Evolutionary conservation across 1,140 invertebrate species (phyloP).

Genomic region (Vanessa tameamea): DNA sequence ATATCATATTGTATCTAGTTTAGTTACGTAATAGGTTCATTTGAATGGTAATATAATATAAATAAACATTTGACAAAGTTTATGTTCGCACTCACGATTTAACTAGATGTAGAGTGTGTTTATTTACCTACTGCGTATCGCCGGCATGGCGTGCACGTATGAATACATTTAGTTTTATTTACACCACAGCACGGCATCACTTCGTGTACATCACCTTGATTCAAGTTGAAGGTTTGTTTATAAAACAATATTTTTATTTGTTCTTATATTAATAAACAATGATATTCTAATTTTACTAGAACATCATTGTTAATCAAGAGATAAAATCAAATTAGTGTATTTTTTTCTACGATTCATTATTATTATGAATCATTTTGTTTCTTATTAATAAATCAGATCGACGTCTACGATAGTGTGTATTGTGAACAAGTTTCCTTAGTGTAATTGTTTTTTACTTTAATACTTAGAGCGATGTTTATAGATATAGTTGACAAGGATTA

Average conservation of each 20-base stretch:
- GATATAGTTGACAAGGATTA: no score
- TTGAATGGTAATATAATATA: no score
- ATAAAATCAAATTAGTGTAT: conserved; percentile 2
- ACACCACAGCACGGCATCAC: not conserved
- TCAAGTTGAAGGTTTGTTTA: conserved; percentile 32
- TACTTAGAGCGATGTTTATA: no score
- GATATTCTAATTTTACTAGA: no score
- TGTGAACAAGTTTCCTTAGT: no score
- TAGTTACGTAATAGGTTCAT: no score
- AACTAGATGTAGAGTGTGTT: not conserved
- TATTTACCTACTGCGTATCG: not conserved
- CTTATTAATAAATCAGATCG: not conserved
- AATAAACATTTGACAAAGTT: not conserved
- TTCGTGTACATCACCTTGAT: conserved; percentile 1
- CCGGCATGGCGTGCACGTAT: not conserved
- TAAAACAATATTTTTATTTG: conserved; percentile 14
- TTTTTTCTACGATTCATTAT: not conserved
- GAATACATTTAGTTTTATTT: conserved; percentile 12
- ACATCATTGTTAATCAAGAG: conserved; percentile 16
- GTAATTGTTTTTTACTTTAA: no score
- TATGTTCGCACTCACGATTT: not conserved
- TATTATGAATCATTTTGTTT: no score
- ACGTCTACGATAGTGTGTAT: not conserved
- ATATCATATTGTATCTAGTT: no score
- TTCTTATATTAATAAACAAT: not conserved